Evolutionary conservation across 2,113 vertebrate species (phyloP), one percentile per base, ranked within the genome.

Genomic region (Bufo gargarizans): DNA sequence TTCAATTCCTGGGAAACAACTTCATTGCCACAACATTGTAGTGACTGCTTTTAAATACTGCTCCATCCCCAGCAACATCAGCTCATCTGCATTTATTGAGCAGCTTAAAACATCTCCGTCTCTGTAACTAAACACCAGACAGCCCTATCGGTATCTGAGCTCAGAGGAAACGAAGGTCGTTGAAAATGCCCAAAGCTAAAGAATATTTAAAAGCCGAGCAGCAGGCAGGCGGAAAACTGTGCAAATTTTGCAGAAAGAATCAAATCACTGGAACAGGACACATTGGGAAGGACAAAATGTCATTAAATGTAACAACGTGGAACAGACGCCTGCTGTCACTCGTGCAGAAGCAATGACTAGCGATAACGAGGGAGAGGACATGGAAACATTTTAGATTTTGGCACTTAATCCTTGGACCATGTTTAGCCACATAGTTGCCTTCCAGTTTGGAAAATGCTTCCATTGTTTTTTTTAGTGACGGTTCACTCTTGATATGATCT

Each of bases 101-200:
- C 55, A 12, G 65, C 13, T 76, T 71, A 9, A 76, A 49, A 45
- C 63, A 13, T 67, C 65, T 69, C 59, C 9, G n/a, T 6, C 19
- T 33, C 53, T 33, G 84, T 59, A 74, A 76, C 84, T 85, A 84
- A 71, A 84, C 65, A 56, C 82, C 63, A 85, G 20, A 85, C 53
- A 56, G 19, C 69, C 55, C 53, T 72, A 58, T 58, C 84, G 17
- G 84, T 59, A 72, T 45, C 84, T 7, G 84, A 43, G 53, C 58
- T 77, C 84, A 22, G 84, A 86, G 84, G 72, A 74, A 47, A 10
- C 55, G 72, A 86, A 86, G 84, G 84, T 86, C 84, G 72, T 61
- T 16, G 45, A 50, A 77, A 77, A 59, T 20, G 71, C 84, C 72
- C 71, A 45, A 33, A 86, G 84, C 84, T 59, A 77, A 45, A 86